phyloP scores from a whole-genome alignment of 2,113 vertebrate species.

The Myotis brandtii region DNA sequence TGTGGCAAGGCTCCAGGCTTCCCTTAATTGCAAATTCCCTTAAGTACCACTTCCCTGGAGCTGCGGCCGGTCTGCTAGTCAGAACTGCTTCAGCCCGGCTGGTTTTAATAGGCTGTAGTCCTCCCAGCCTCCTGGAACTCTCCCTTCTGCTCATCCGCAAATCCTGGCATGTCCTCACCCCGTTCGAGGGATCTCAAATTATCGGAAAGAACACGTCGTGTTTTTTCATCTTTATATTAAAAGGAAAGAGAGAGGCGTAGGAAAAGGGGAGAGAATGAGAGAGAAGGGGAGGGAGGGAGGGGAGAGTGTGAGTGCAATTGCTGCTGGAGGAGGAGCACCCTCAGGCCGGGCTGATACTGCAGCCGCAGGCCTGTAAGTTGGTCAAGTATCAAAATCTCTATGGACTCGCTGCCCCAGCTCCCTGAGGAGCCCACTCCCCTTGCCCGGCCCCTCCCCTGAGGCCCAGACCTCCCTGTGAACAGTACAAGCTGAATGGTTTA shows the following conservation, averaged over 20 bases:
- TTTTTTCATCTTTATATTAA: slow-evolving; percentile 55
- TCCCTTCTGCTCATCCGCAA: slow-evolving; percentile 56
- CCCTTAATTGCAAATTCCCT: slow-evolving; percentile 80
- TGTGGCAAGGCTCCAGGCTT: slow-evolving; percentile 76
- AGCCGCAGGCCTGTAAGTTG: accelerated
- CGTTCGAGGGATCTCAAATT: slow-evolving; percentile 30
- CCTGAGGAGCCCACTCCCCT: background rate
- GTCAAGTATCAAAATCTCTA: background rate
- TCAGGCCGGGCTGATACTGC: accelerated
- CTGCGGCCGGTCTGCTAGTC: slow-evolving; percentile 60
- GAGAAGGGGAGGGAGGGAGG: background rate
- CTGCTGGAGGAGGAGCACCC: background rate
- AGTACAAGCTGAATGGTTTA: background rate
- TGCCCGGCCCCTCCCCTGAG: background rate
- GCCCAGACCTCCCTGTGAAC: background rate
- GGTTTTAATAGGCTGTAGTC: slow-evolving; percentile 60
- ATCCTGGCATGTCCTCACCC: slow-evolving; percentile 43
- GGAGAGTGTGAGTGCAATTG: background rate
- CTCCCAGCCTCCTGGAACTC: slow-evolving; percentile 60
- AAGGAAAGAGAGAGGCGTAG: background rate
- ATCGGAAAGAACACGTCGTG: background rate
- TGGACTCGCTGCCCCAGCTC: background rate
- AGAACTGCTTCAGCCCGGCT: slow-evolving; percentile 63
- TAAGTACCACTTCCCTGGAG: slow-evolving; percentile 74
- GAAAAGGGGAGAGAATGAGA: no score